Base-by-base conservation (phyloP, 2,888 invertebrate species). In the Melanostoma scalare region DNA sequence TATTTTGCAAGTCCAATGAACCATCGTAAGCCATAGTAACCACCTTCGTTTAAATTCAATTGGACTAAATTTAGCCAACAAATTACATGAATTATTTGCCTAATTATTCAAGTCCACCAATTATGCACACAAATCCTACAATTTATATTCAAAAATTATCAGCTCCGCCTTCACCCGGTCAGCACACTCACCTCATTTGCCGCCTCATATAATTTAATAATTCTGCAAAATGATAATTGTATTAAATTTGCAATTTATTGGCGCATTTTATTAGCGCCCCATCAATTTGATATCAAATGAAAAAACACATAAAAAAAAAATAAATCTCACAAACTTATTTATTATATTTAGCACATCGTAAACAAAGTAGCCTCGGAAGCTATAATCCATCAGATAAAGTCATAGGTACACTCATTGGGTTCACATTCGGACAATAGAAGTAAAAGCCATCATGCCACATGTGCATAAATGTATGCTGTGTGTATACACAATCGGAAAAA, bases 301-400 rank as follows among this genome's bases (percentile, higher is more conserved):
- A 20, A 52, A 50, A 50, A 56, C 5, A 20, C 20, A 20, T 20
- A 5, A 35, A 65, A 48, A 40, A 9, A 30, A 50, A 52, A 63
- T 75, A 71, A 52, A 36, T 6, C 35, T 36, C 6, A 6, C 4
- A 81, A 81, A 81, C 20, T 20, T 20, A 20, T 77, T 61, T 61
- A 82, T 82, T 40, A 44, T 68, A 68, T 77, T 82, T 77, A 82
- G 52, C 81, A 77, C 81, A 68, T 77, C 72, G 81, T 82, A 77
- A 82, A 77, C 44, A 55, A 33, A 61, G 10, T 44, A 35, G 35
- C 60, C 50, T 8, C 30, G 38, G 44, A 30, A 56, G 53, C 44
- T 38, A 77, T 82, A 82, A 77, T 73, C 72, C 72, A 73, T 82
- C 81, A 77, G 72, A 82, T 82, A 82, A 79, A 50, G 6, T 4